These are phyloP conservation scores for Campoplex capitator DNA, from an alignment of 2,888 invertebrate genomes.

Conservation along the genomic window DNA sequence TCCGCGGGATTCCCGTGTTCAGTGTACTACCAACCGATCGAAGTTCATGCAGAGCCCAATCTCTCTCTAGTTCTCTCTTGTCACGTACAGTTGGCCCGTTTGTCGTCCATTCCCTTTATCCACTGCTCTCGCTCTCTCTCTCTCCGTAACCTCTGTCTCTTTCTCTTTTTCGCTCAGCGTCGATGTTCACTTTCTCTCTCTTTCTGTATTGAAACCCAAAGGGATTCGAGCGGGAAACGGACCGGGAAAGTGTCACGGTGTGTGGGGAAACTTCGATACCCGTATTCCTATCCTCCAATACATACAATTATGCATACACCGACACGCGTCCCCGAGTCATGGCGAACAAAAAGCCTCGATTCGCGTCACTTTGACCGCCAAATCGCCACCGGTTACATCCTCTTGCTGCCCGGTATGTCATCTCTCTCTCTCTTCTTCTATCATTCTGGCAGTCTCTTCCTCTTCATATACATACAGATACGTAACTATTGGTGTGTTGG, in stretches of 20 bases:
- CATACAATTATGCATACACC: neutral
- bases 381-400: conserved; percentile 35
- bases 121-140: conserved; percentile 68
- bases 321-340: conserved; percentile 1
- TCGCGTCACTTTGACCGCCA: conserved; percentile 25
- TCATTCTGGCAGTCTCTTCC: neutral
- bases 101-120: conserved; percentile 78
- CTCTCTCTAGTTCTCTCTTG: conserved; percentile 56
- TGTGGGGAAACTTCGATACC: conserved; percentile 52
- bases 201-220: conserved; percentile 57
- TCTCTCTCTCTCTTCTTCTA: neutral
- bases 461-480: neutral
- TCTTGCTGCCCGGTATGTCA: conserved; percentile 11
- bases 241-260: conserved; percentile 70
- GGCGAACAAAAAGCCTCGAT: conserved; percentile 33
- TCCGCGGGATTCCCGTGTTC: conserved; percentile 42
- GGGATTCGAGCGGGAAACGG: conserved; percentile 64
- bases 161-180: neutral
- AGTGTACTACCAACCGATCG: conserved; percentile 35
- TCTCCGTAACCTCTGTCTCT: conserved; percentile 72
- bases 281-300: conserved; percentile 23
- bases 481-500: conserved; percentile 13
- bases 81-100: conserved; percentile 77
- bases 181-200: neutral
- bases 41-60: conserved; percentile 29